Percentiles rank a stretch among this genome's conserved stretches.
These are phyloP conservation scores for Bovichtus diacanthus DNA, from an alignment of 2,797 vertebrate species.

Conservation along the genomic window DNA sequence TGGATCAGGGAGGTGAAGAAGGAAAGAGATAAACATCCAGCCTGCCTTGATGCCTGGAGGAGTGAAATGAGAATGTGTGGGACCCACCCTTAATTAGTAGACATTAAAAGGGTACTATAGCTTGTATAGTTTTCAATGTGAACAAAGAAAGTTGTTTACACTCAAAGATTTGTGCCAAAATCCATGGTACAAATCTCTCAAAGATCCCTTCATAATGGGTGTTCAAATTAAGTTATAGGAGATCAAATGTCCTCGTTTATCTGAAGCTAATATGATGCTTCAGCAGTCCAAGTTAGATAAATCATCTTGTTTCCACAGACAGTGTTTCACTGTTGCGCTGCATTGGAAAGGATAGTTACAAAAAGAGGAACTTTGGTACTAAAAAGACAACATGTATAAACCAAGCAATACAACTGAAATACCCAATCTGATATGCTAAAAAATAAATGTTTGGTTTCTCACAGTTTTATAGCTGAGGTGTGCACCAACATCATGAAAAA, in stretches of 20 bases:
- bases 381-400: background rate
- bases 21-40: constrained; percentile 60
- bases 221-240: background rate
- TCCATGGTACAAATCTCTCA: background rate
- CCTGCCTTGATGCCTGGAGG: constrained; percentile 3
- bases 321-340: background rate
- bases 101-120: too few species aligned
- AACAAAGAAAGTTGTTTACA: background rate
- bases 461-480: background rate
- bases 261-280: background rate
- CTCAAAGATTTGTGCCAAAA: background rate
- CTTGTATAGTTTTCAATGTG: background rate
- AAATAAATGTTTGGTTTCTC: too few species aligned
- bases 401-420: background rate
- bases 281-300: background rate
- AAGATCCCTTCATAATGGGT: background rate
- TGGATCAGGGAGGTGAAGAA: constrained; percentile 52
- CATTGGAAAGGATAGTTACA: background rate
- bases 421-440: background rate
- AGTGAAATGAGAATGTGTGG: constrained; percentile 27
- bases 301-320: background rate
- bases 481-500: background rate
- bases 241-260: background rate
- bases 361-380: background rate
- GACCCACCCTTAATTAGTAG: background rate